A percentile compares a stretch with the other conserved stretches of the same genome.
phyloP scores from a whole-genome alignment of 2,113 vertebrate species.

The Perca schrenkii region DNA sequence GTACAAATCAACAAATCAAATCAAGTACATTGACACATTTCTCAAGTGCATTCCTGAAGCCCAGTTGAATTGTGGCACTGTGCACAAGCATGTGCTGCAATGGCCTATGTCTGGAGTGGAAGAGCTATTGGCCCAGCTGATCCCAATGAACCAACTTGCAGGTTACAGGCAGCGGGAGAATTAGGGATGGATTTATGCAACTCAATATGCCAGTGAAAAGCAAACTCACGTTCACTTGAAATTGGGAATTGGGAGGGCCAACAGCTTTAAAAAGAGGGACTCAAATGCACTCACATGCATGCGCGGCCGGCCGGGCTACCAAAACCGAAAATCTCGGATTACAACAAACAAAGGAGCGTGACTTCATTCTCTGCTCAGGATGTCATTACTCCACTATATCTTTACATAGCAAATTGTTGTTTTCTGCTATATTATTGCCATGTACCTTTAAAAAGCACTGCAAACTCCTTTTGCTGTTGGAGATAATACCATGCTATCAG shows the following conservation, averaged over 20 bases:
- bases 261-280: too few relatives aligned
- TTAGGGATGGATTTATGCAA: conserved; percentile 3
- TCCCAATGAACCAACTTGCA: conserved; percentile 20
- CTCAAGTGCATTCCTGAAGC: conserved; percentile 46
- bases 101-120: not conserved
- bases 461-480: conserved; percentile 16
- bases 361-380: too few relatives aligned
- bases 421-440: too few relatives aligned
- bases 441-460: too few relatives aligned
- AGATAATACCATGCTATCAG: conserved; percentile 44
- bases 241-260: too few relatives aligned
- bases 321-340: too few relatives aligned
- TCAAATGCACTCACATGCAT: too few relatives aligned
- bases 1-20: too few relatives aligned
- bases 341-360: too few relatives aligned
- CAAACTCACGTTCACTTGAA: conserved; percentile 6
- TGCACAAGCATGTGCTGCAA: not conserved
- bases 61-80: conserved; percentile 15
- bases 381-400: too few relatives aligned
- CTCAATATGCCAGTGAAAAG: not conserved
- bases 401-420: too few relatives aligned
- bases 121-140: not conserved
- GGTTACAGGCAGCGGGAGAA: not conserved
- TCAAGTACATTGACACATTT: conserved; percentile 45
- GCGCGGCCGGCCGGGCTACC: too few relatives aligned